Evolutionary conservation across 2,797 vertebrate species (phyloP).

Genomic region (Zalophus californianus): DNA sequence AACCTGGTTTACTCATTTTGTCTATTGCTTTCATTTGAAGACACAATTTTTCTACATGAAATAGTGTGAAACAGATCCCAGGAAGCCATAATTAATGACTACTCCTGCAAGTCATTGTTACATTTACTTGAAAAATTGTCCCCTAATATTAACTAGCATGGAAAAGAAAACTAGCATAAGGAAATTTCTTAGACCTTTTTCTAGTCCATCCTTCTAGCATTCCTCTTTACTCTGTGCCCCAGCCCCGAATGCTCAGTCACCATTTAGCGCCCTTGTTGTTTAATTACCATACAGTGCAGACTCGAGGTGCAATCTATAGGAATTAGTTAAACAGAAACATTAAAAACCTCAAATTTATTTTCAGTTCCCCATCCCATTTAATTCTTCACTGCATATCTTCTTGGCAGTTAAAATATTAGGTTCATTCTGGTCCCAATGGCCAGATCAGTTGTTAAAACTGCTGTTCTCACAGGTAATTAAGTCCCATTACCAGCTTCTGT

Average conservation of each 20-base stretch:
- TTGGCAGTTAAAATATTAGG: neutral
- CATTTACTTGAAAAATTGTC: neutral
- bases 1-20: neutral
- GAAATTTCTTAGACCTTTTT: neutral
- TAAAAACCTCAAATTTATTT: neutral
- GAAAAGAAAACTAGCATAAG: neutral
- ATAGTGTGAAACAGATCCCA: neutral
- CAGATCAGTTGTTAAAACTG: neutral
- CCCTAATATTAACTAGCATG: neutral
- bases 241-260: neutral
- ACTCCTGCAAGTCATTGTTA: neutral
- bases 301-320: neutral
- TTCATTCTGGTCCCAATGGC: neutral
- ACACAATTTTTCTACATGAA: neutral
- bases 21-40: neutral
- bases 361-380: neutral
- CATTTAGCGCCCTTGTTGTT: neutral
- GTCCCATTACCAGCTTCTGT: neutral
- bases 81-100: neutral
- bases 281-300: neutral
- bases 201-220: fast-evolving
- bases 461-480: neutral
- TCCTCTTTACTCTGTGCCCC: neutral
- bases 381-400: neutral
- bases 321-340: neutral